Conservation (phyloP, 30 jellyfish, hydroid and myxozoan species). For the Pseudorhiza aurosa region DNA sequence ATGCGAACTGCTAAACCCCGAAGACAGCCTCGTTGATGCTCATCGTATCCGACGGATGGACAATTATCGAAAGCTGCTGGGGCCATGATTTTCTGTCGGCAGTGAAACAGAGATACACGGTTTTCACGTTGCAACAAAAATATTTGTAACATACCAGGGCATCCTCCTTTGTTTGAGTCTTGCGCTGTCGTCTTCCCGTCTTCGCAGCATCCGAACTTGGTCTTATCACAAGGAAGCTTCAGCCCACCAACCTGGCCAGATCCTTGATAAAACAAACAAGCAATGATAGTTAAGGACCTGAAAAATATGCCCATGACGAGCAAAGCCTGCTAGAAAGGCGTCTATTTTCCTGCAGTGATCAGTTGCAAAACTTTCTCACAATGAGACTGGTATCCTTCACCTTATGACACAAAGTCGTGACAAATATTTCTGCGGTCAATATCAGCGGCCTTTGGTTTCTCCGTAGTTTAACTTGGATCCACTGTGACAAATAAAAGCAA, state of each 20-base stretch:
- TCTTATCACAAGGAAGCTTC: slow-evolving; percentile 14
- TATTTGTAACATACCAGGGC: slow-evolving; percentile 70
- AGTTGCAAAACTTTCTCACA: no score
- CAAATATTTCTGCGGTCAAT: slow-evolving; percentile 10
- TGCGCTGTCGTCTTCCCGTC: slow-evolving; percentile 57
- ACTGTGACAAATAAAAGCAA: no score
- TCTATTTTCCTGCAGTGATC: neutral
- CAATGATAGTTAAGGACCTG: neutral
- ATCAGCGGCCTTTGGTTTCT: neutral
- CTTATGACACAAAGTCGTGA: neutral
- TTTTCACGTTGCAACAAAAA: neutral
- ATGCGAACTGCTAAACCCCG: no score
- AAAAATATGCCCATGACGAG: neutral
- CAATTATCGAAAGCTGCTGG: no score
- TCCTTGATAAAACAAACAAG: slow-evolving; percentile 6
- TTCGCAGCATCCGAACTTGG: slow-evolving; percentile 71
- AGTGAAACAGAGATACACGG: neutral
- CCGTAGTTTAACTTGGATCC: no score
- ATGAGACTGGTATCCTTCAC: neutral
- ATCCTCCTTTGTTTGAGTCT: slow-evolving; percentile 72
- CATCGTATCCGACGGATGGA: no score
- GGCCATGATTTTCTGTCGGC: no score
- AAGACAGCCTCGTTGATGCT: no score
- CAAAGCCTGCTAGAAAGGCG: neutral
- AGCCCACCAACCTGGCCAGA: slow-evolving; percentile 2